phyloP scores from a whole-genome alignment of 1,140 invertebrate genomes.

The Ceratina japonica region DNA sequence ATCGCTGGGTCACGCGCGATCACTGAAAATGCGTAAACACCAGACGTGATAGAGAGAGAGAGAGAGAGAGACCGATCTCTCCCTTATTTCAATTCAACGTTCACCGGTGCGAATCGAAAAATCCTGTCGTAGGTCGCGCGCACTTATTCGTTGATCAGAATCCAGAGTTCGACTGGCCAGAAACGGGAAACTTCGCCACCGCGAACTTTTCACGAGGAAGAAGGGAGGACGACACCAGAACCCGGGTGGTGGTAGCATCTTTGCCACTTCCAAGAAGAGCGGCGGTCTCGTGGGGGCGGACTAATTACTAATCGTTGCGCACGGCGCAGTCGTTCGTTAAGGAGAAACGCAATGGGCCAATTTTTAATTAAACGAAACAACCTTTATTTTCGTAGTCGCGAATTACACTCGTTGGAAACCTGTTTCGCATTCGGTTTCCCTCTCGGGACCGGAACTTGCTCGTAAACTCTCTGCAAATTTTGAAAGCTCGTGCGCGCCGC shows the following conservation, averaged over 20 bases:
- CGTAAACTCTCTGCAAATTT: not conserved
- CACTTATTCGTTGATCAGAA: conserved; percentile 70
- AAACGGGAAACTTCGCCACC: conserved; percentile 48
- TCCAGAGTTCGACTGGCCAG: conserved; percentile 66
- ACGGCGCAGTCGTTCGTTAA: conserved; percentile 4
- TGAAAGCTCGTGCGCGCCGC: not conserved
- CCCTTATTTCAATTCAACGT: too few species aligned
- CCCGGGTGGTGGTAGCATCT: conserved; percentile 58
- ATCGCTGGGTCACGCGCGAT: conserved; percentile 29
- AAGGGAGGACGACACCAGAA: conserved; percentile 52
- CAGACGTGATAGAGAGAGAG: not conserved
- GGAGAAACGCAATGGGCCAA: conserved; percentile 3
- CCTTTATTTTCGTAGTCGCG: not conserved
- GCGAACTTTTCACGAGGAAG: conserved; percentile 43
- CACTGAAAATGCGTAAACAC: conserved; percentile 1
- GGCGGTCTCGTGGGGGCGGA: conserved; percentile 37
- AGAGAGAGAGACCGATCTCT: too few species aligned
- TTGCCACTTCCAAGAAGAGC: conserved; percentile 63
- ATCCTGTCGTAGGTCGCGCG: conserved; percentile 16
- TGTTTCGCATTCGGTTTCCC: conserved; percentile 27
- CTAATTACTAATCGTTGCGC: conserved; percentile 55
- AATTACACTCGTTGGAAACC: not conserved
- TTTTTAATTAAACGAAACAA: conserved; percentile 20
- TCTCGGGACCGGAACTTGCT: conserved; percentile 34
- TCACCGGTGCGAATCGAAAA: too few species aligned